Percentiles rank a stretch among this genome's conserved stretches.
Conservation (phyloP, 2,888 invertebrate genomes). For the Luperina nickerlii region DNA sequence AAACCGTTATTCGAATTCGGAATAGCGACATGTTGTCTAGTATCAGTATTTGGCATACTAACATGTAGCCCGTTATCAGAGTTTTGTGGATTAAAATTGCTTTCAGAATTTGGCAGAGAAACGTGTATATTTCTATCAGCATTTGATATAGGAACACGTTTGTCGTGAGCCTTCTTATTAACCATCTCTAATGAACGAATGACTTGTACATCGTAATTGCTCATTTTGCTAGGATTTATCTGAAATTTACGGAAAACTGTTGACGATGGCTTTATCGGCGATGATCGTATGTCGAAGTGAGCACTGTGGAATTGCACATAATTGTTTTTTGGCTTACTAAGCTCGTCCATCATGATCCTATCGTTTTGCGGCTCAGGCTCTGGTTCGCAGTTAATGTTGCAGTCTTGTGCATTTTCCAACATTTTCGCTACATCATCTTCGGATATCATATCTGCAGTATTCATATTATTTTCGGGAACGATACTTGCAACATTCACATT, state of each 20-base stretch:
- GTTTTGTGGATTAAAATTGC: constrained; percentile 27
- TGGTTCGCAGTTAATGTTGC: constrained; percentile 41
- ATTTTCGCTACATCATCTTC: constrained; percentile 43
- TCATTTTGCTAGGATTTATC: constrained; percentile 83
- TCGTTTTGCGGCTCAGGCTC: constrained; percentile 28
- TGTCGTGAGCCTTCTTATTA: constrained; percentile 52
- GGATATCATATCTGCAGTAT: constrained; percentile 31
- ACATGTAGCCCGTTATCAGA: constrained; percentile 33
- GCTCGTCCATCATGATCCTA: constrained; percentile 50
- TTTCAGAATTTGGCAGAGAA: constrained; percentile 35
- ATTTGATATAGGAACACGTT: constrained; percentile 30
- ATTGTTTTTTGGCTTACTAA: constrained; percentile 69
- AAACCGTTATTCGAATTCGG: constrained; percentile 33
- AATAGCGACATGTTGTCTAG: constrained; percentile 28
- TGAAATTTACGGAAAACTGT: constrained; percentile 85
- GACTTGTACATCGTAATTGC: constrained; percentile 81
- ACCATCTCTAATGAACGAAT: constrained; percentile 79
- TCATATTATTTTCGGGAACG: constrained; percentile 43
- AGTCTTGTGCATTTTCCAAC: constrained; percentile 40
- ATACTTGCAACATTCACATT: constrained; percentile 31
- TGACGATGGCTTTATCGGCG: constrained; percentile 85
- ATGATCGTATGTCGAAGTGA: constrained; percentile 87
- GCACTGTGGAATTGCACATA: constrained; percentile 84
- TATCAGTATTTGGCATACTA: constrained; percentile 36
- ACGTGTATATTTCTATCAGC: constrained; percentile 34